Evolutionary conservation across 1,140 invertebrate species (phyloP).

Genomic region (Sinella curviseta): DNA sequence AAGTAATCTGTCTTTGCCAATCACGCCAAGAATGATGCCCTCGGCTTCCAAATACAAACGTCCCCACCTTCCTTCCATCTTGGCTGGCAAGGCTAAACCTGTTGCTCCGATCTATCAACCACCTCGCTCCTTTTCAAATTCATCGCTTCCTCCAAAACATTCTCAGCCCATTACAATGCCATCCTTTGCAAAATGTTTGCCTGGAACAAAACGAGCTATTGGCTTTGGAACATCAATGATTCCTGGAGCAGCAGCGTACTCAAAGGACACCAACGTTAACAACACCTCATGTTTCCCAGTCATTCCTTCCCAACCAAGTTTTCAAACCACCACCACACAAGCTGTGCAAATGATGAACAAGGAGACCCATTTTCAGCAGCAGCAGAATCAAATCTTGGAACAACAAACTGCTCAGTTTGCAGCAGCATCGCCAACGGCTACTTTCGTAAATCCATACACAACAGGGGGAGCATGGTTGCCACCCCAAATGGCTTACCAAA

Average conservation of each 20-base stretch:
- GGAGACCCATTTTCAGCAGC: too few species aligned
- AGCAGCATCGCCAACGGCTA: too few species aligned
- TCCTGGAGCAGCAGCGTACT: background rate
- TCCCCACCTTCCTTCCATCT: background rate
- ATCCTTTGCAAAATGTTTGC: background rate
- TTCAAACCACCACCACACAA: too few species aligned
- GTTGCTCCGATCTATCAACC: background rate
- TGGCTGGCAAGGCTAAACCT: background rate
- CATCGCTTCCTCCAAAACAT: background rate
- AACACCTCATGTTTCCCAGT: background rate
- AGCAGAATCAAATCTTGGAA: too few species aligned
- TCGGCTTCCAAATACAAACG: background rate
- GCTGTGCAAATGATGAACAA: background rate
- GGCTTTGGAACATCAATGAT: too few species aligned
- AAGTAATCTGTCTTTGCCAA: background rate
- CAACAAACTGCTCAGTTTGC: too few species aligned
- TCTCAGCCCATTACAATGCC: constrained; percentile 11
- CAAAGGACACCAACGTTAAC: background rate
- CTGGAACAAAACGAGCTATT: background rate
- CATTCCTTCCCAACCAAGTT: background rate
- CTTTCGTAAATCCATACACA: too few species aligned
- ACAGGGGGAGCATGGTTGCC: too few species aligned
- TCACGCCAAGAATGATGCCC: background rate
- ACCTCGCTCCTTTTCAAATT: background rate
- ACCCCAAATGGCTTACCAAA: too few species aligned